Evolutionary conservation across 2,888 invertebrate species (phyloP).

Genomic region (Lumbricus terrestris): DNA sequence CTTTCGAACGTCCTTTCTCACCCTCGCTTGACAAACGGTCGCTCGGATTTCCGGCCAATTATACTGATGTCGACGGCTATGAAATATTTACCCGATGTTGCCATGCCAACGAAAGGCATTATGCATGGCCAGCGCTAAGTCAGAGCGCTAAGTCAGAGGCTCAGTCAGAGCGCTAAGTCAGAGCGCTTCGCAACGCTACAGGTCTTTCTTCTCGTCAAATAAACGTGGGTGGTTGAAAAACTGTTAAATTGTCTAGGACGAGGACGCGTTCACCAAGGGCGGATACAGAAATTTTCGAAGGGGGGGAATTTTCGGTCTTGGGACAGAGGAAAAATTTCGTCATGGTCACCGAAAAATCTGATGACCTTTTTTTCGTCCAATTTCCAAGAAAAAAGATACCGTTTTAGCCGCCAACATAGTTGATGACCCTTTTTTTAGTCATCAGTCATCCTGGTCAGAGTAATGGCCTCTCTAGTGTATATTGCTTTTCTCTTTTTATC

Average conservation of each 20-base stretch:
- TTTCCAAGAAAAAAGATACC: too few species aligned
- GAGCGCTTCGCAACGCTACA: neutral
- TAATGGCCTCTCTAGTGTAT: too few species aligned
- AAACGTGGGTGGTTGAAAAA: neutral
- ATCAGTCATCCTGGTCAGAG: too few species aligned
- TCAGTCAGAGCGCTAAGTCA: neutral
- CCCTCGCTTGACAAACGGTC: neutral
- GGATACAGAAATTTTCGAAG: too few species aligned
- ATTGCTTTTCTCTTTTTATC: too few species aligned
- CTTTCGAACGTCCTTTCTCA: neutral
- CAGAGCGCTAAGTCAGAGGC: neutral
- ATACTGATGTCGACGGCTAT: slow-evolving; percentile 18
- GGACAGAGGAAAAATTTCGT: too few species aligned
- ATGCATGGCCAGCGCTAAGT: neutral
- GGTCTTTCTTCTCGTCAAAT: neutral
- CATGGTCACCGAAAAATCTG: too few species aligned
- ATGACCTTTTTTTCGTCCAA: too few species aligned
- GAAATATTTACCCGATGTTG: neutral
- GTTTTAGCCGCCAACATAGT: too few species aligned
- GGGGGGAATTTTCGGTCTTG: too few species aligned
- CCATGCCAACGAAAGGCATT: slow-evolving; percentile 12
- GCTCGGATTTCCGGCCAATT: neutral
- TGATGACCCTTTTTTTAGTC: too few species aligned
- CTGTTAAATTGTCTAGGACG: neutral
- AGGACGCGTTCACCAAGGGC: neutral